phyloP scores from a whole-genome alignment of 2,797 vertebrate species.

The Characodon lateralis region DNA sequence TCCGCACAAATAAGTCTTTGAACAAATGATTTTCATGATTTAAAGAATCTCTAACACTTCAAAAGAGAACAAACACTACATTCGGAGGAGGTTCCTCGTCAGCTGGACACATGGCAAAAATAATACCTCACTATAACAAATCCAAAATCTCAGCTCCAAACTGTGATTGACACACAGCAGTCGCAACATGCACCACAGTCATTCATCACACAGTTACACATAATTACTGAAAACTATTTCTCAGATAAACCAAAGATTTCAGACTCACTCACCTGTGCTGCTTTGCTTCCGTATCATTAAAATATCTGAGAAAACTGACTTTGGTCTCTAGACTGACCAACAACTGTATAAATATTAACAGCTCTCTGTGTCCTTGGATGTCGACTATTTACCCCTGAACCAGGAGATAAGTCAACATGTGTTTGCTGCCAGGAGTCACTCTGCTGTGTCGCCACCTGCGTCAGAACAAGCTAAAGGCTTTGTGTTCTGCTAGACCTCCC shows the following conservation, averaged over 20 bases:
- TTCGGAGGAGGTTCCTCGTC: constrained; percentile 8
- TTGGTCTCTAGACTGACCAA: constrained; percentile 56
- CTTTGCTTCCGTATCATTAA: constrained; percentile 34
- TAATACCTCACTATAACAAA: constrained; percentile 33
- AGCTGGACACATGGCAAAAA: constrained; percentile 19
- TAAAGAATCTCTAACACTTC: constrained; percentile 10
- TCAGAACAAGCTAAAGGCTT: constrained; percentile 45
- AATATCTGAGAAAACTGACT: constrained; percentile 67
- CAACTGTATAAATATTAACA: constrained; percentile 79
- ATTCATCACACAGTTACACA: constrained; percentile 48
- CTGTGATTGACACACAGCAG: constrained; percentile 43
- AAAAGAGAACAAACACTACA: constrained; percentile 14
- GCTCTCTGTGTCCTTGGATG: constrained; percentile 67
- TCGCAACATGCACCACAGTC: constrained; percentile 42
- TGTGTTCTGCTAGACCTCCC: constrained; percentile 44
- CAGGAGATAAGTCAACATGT: constrained; percentile 69
- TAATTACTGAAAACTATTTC: constrained; percentile 46
- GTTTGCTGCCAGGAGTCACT: constrained; percentile 32
- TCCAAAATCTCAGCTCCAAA: constrained; percentile 43
- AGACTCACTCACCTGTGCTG: constrained; percentile 64
- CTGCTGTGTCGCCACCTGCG: constrained; percentile 65
- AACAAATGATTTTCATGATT: background rate
- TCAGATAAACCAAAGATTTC: constrained; percentile 16
- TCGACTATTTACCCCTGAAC: constrained; percentile 55
- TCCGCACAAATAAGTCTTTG: background rate